phyloP scores from a whole-genome alignment of 1,140 invertebrate species.

The Polypedilum vanderplanki region DNA sequence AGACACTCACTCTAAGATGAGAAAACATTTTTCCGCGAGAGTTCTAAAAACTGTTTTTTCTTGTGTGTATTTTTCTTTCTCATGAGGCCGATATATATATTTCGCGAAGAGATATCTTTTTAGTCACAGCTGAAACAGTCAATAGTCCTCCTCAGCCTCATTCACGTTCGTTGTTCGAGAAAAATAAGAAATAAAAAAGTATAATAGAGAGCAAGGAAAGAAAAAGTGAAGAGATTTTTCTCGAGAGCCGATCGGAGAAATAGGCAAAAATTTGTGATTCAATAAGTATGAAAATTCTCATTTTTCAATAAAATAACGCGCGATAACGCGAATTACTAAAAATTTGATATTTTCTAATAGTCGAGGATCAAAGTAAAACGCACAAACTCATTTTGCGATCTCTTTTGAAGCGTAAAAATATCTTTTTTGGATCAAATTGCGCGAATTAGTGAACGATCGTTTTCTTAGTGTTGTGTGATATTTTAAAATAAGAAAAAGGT shows the following conservation, averaged over 20 bases:
- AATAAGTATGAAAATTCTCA: not conserved
- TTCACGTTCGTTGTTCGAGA: conserved; percentile 16
- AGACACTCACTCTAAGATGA: not conserved
- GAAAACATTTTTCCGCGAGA: conserved; percentile 16
- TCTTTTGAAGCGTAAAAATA: too few species aligned
- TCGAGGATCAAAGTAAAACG: too few species aligned
- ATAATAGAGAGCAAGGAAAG: too few species aligned
- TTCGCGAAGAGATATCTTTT: not conserved
- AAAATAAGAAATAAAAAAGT: not conserved
- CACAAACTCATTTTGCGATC: too few species aligned
- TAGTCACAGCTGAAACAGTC: conserved; percentile 16
- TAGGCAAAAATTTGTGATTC: conserved; percentile 11
- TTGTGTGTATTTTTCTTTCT: not conserved
- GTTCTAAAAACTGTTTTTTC: not conserved
- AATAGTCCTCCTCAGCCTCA: conserved; percentile 16
- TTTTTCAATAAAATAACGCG: not conserved
- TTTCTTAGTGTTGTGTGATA: too few species aligned
- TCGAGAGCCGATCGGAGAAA: not conserved
- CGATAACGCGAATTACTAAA: not conserved
- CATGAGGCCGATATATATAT: too few species aligned
- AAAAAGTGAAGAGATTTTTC: not conserved
- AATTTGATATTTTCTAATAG: too few species aligned
- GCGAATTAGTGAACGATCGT: too few species aligned
- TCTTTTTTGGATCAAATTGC: too few species aligned
- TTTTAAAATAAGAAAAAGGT: too few species aligned